Evolutionary conservation across 1,140 invertebrate species (phyloP).

Genomic region (Macrobrachium rosenbergii): DNA sequence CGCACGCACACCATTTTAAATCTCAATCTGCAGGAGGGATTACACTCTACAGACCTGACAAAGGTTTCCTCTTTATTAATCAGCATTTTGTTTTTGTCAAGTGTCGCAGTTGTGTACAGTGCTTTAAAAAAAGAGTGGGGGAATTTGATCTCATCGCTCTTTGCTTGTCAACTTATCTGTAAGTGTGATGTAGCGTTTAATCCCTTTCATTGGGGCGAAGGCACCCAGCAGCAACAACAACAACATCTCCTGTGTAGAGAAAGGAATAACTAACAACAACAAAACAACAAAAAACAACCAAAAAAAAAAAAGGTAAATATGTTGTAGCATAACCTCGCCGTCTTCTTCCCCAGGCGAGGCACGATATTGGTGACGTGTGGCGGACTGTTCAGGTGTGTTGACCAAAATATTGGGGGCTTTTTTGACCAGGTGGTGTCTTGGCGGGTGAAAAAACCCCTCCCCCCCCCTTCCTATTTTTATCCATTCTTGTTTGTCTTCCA

Average conservation of each 20-base stretch:
- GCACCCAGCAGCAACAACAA: not conserved
- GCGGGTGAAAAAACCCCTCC: conserved; percentile 22
- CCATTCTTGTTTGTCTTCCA: conserved; percentile 11
- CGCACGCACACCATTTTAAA: not conserved
- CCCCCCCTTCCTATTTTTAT: conserved; percentile 17
- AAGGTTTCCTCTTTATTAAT: not conserved
- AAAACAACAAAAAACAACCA: too few species aligned
- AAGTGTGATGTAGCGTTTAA: too few species aligned
- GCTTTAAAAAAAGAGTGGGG: not conserved
- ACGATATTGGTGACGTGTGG: conserved; percentile 66
- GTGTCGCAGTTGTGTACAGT: too few species aligned
- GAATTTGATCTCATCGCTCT: not conserved
- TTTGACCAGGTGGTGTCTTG: not conserved
- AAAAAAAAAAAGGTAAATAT: not conserved
- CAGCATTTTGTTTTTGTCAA: not conserved
- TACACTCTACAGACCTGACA: too few species aligned
- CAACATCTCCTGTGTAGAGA: too few species aligned
- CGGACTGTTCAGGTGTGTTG: conserved; percentile 65
- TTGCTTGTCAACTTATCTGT: too few species aligned
- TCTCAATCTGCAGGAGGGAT: too few species aligned
- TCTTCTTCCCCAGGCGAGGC: conserved; percentile 63
- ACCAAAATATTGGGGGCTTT: conserved; percentile 25
- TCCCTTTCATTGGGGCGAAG: not conserved
- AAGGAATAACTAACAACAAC: too few species aligned
- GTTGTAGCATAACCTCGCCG: conserved; percentile 56